Conservation (phyloP, 1,140 invertebrate genomes). For the Vanessa tameamea region DNA sequence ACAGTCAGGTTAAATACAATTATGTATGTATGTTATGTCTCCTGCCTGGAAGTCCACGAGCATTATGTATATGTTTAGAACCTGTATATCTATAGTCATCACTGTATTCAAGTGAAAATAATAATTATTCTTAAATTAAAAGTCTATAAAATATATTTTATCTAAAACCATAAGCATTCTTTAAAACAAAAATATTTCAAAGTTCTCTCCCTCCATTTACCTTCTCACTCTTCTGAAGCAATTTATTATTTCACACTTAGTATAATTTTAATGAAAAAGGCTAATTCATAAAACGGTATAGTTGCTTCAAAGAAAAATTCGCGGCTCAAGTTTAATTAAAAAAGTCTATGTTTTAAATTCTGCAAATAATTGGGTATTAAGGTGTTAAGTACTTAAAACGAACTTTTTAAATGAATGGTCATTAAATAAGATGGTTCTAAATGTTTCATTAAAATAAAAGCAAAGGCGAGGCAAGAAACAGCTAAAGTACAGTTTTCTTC, state of each 20-base stretch:
- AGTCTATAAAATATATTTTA: too few relatives aligned
- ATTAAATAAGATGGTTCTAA: conserved; percentile 21
- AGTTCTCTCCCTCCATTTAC: background rate
- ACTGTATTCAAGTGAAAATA: too few relatives aligned
- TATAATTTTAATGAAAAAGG: conserved; percentile 22
- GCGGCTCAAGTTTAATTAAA: conserved; percentile 31
- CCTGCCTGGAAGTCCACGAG: too few relatives aligned
- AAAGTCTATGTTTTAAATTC: conserved; percentile 37
- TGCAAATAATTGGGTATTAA: conserved; percentile 39
- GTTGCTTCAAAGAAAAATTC: conserved; percentile 24
- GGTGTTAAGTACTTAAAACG: conserved; percentile 26
- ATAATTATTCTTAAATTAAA: too few relatives aligned
- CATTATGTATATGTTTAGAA: too few relatives aligned
- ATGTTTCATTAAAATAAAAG: conserved; percentile 27
- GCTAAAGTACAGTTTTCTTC: background rate
- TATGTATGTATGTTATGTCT: too few relatives aligned
- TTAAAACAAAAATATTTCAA: background rate
- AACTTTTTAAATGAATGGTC: conserved; percentile 38
- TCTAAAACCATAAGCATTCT: background rate
- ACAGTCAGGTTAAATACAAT: too few relatives aligned
- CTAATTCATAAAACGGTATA: conserved; percentile 24
- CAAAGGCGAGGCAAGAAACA: background rate
- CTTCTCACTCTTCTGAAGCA: background rate
- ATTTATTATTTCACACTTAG: conserved; percentile 6
- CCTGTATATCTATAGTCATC: too few relatives aligned